phyloP scores from a whole-genome alignment of 2,888 invertebrate genomes.

The Lathronympha strigana region DNA sequence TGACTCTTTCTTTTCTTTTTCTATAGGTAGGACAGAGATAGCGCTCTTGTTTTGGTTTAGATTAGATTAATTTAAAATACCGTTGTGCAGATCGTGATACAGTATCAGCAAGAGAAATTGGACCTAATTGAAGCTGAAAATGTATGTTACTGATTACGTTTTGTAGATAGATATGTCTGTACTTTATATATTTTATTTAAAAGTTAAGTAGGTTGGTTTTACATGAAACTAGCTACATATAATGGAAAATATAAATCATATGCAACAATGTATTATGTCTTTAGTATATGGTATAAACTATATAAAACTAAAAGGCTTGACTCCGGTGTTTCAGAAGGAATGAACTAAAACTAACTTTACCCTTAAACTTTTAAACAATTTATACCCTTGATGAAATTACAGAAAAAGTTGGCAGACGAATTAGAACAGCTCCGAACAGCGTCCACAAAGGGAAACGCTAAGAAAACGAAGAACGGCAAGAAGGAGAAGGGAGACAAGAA shows the following conservation, averaged over 20 bases:
- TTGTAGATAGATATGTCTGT: background rate
- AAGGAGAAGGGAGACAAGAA: slow-evolving; percentile 64
- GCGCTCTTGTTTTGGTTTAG: background rate
- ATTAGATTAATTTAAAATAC: background rate
- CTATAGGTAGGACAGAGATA: background rate
- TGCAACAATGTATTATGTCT: no score
- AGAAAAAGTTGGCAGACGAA: slow-evolving; percentile 74
- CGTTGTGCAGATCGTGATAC: slow-evolving; percentile 55
- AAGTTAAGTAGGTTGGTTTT: background rate
- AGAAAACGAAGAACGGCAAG: slow-evolving; percentile 56
- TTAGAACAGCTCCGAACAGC: slow-evolving; percentile 64
- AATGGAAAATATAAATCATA: background rate
- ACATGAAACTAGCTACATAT: background rate
- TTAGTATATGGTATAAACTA: no score
- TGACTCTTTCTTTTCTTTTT: background rate
- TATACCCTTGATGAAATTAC: slow-evolving; percentile 46
- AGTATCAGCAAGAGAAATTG: slow-evolving; percentile 69
- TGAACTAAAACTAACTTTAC: no score
- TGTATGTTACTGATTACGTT: slow-evolving; percentile 19
- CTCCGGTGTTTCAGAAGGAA: no score
- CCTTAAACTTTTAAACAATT: no score
- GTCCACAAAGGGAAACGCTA: slow-evolving; percentile 41
- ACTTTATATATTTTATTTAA: background rate
- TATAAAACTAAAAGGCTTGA: no score
- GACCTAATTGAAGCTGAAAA: slow-evolving; percentile 73